phyloP scores from a whole-genome alignment of 2,113 vertebrate genomes.

The Indicator indicator region DNA sequence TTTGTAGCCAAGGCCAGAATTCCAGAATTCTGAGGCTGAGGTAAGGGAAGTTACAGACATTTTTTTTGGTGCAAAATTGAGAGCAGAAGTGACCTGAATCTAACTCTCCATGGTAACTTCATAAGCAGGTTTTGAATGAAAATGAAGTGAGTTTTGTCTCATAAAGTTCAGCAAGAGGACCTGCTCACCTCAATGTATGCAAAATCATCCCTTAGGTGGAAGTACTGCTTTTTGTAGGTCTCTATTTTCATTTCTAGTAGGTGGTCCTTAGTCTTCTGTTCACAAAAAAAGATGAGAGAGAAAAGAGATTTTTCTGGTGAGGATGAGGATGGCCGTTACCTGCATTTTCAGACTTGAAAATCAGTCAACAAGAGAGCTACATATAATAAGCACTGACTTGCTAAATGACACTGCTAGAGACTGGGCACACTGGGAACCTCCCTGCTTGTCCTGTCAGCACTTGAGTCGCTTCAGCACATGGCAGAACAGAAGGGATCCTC shows the following conservation, averaged over 20 bases:
- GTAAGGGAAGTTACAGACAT: background rate
- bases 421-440: background rate
- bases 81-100: background rate
- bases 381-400: background rate
- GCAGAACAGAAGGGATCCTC: background rate
- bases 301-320: background rate
- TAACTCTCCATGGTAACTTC: background rate
- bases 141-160: background rate
- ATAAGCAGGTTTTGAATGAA: background rate
- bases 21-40: background rate
- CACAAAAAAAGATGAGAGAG: background rate
- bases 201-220: constrained; percentile 90
- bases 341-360: background rate
- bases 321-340: background rate
- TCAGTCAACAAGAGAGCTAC: background rate
- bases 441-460: background rate
- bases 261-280: constrained; percentile 83
- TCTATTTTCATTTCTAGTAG: constrained; percentile 92
- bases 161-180: background rate
- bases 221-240: constrained; percentile 87
- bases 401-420: background rate
- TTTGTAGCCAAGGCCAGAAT: background rate
- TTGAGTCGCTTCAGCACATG: background rate
- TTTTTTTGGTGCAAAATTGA: background rate
- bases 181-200: constrained; percentile 85